phyloP scores from a whole-genome alignment of 2,888 invertebrate species.

The Temnothorax rugatulus region DNA sequence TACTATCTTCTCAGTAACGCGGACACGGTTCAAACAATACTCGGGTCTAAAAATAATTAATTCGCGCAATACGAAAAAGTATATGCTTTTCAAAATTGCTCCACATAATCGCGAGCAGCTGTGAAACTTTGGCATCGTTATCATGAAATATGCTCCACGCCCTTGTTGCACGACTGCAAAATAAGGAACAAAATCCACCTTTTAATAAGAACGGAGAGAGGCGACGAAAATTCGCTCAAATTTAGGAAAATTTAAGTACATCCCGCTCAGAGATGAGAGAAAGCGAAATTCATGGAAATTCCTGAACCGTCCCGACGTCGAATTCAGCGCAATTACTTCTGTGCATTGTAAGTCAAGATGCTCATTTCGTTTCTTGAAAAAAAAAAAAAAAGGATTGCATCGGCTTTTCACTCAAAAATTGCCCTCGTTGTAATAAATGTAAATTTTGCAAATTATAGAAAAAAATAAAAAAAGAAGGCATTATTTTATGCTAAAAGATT shows the following conservation, averaged over 20 bases:
- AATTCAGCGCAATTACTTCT: slow-evolving; percentile 24
- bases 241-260: slow-evolving; percentile 50
- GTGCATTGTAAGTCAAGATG: slow-evolving; percentile 33
- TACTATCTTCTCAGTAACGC: background rate
- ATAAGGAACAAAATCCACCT: slow-evolving; percentile 38
- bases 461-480: background rate
- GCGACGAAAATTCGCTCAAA: slow-evolving; percentile 37
- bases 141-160: slow-evolving; percentile 18
- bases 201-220: slow-evolving; percentile 34
- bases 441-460: slow-evolving; percentile 37
- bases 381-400: slow-evolving; percentile 29
- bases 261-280: background rate
- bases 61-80: slow-evolving; percentile 5
- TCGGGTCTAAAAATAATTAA: slow-evolving; percentile 1
- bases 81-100: background rate
- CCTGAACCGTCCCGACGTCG: slow-evolving; percentile 22
- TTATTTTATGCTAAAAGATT: background rate
- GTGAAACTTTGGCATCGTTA: slow-evolving; percentile 35
- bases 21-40: background rate
- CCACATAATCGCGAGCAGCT: slow-evolving; percentile 9
- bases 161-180: slow-evolving; percentile 15
- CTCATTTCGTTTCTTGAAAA: slow-evolving; percentile 59
- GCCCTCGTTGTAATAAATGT: background rate
- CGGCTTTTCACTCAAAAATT: background rate
- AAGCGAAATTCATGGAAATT: slow-evolving; percentile 49